Conservation (phyloP, 2,797 vertebrate genomes). For the Bradypus variegatus region DNA sequence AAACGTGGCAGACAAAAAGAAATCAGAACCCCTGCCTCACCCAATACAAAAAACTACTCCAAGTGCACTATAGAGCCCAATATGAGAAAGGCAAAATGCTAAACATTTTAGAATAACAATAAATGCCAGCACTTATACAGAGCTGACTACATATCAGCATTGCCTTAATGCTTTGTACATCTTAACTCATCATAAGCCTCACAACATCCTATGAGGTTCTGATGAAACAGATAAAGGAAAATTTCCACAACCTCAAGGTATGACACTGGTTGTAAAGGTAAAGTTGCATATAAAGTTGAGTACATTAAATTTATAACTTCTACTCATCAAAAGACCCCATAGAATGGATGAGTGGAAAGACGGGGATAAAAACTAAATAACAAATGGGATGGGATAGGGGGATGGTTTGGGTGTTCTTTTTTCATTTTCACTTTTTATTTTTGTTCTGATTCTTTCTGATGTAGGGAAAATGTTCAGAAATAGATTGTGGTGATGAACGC, state of each 20-base stretch:
- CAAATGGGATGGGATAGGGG: too few species aligned
- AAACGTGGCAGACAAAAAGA: background rate
- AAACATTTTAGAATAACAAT: background rate
- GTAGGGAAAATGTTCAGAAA: too few species aligned
- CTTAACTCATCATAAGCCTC: background rate
- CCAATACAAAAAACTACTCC: background rate
- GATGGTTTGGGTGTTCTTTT: too few species aligned
- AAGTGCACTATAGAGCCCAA: background rate
- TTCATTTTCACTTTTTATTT: too few species aligned
- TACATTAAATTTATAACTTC: background rate
- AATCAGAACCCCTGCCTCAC: background rate
- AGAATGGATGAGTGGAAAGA: too few species aligned
- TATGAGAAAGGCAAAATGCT: background rate
- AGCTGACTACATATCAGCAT: rapidly evolving
- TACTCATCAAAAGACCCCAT: background rate
- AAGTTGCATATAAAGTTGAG: background rate
- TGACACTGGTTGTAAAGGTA: background rate
- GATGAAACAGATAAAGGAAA: background rate
- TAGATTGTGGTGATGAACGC: too few species aligned
- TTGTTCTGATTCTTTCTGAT: too few species aligned
- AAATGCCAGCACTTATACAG: background rate
- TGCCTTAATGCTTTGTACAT: too few species aligned
- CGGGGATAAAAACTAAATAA: too few species aligned
- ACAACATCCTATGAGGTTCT: background rate
- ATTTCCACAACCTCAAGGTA: background rate